Percentiles rank a stretch among this genome's conserved stretches.
phyloP scores from a whole-genome alignment of 2,113 vertebrate species.

The Nothoprocta perdicaria region DNA sequence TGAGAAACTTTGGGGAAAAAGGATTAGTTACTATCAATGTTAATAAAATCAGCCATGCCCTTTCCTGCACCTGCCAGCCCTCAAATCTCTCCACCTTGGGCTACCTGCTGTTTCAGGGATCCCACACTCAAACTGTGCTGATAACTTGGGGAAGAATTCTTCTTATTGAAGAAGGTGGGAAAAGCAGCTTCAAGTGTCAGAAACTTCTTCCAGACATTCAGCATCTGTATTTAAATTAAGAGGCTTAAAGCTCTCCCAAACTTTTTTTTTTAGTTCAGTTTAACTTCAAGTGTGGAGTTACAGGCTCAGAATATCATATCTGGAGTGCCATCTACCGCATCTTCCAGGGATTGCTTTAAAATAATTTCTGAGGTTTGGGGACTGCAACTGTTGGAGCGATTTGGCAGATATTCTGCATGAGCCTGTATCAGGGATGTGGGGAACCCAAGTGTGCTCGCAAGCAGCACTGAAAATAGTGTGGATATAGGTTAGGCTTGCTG shows the following conservation, averaged over 20 bases:
- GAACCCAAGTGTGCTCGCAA: background rate
- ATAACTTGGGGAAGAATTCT: background rate
- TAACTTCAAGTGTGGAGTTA: conserved; percentile 2
- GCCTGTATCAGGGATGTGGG: rapidly evolving
- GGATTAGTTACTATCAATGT: background rate
- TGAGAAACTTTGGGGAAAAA: background rate
- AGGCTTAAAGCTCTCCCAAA: conserved; percentile 53
- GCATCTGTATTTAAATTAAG: conserved; percentile 70
- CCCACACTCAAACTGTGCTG: background rate
- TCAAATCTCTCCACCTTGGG: background rate
- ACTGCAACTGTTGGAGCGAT: background rate
- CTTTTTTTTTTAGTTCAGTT: conserved; percentile 46
- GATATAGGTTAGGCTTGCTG: background rate
- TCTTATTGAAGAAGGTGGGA: conserved; percentile 26
- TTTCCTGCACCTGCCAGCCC: conserved; percentile 4
- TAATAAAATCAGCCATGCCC: conserved; percentile 30
- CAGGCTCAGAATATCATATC: background rate
- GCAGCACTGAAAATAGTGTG: background rate
- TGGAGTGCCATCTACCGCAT: conserved; percentile 64
- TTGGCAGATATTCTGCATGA: rapidly evolving
- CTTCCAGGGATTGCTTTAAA: conserved; percentile 20
- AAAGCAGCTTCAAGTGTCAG: conserved; percentile 65
- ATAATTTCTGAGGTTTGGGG: rapidly evolving
- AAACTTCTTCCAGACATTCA: conserved; percentile 56
- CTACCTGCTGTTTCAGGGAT: background rate